A percentile compares a stretch with the other conserved stretches of the same genome.
phyloP scores from a whole-genome alignment of 1,140 invertebrate species.

The Agrypnia vestita region DNA sequence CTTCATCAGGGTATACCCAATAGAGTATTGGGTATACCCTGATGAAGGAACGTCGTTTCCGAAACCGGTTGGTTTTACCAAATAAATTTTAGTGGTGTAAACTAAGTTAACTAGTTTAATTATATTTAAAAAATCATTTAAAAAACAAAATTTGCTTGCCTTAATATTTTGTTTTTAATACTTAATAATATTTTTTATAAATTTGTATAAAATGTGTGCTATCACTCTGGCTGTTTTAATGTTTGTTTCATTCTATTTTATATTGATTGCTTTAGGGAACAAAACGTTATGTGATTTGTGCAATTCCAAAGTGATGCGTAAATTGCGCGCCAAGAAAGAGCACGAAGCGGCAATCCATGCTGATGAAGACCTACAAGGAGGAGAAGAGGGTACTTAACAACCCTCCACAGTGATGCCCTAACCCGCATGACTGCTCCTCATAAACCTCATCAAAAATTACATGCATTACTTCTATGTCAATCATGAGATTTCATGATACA shows the following conservation, averaged over 20 bases:
- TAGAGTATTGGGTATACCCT: too few relatives aligned
- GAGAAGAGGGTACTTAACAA: conserved; percentile 69
- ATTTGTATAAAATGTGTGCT: neutral
- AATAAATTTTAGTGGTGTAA: too few relatives aligned
- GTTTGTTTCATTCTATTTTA: conserved; percentile 42
- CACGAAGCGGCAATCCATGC: conserved; percentile 70
- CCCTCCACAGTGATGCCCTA: conserved; percentile 45
- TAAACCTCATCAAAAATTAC: too few relatives aligned
- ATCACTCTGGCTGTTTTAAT: conserved; percentile 32
- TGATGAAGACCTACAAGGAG: conserved; percentile 71
- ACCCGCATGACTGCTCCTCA: conserved; percentile 7
- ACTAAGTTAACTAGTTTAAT: too few relatives aligned
- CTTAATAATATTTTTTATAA: neutral
- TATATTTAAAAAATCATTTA: too few relatives aligned
- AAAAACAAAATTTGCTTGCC: conserved; percentile 35
- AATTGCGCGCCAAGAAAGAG: conserved; percentile 77
- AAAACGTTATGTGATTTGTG: conserved; percentile 89
- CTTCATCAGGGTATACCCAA: too few relatives aligned
- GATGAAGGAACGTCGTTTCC: too few relatives aligned
- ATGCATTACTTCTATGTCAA: too few relatives aligned
- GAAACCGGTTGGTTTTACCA: too few relatives aligned
- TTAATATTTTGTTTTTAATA: conserved; percentile 22
- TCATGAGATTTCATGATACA: too few relatives aligned
- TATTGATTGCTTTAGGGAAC: conserved; percentile 78
- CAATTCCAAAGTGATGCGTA: conserved; percentile 80